Percentiles rank a stretch among this genome's conserved stretches.
phyloP scores from a whole-genome alignment of 1,140 invertebrate species.

The Eumeta japonica region DNA sequence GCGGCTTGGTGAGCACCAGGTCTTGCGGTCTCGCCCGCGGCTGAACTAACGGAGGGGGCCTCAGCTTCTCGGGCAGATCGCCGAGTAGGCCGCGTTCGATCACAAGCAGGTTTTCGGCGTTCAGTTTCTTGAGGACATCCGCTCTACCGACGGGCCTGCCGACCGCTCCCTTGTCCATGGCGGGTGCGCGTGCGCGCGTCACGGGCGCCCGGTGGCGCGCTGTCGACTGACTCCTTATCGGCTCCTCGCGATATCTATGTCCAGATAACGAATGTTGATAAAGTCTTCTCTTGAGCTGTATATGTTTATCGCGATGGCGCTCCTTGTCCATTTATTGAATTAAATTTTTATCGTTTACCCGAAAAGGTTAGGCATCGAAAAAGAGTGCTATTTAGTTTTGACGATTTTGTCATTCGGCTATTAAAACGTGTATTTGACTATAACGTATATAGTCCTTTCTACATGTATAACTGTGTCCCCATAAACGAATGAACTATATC shows the following conservation, averaged over 20 bases:
- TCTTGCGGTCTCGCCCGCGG: constrained; percentile 22
- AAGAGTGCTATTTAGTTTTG: too few species aligned
- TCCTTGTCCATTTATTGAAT: neutral
- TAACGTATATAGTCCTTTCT: too few species aligned
- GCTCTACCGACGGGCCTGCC: constrained; percentile 24
- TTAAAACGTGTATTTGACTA: too few species aligned
- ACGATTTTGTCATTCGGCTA: too few species aligned
- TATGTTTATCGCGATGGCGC: neutral
- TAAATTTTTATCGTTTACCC: too few species aligned
- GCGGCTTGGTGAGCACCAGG: constrained; percentile 25
- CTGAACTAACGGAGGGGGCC: constrained; percentile 21
- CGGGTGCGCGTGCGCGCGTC: constrained; percentile 15
- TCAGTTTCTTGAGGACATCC: constrained; percentile 38
- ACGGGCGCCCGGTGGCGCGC: constrained; percentile 24
- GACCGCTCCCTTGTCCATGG: constrained; percentile 35
- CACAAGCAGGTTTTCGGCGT: constrained; percentile 31
- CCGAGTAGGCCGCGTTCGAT: constrained; percentile 44
- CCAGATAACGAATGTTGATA: constrained; percentile 27
- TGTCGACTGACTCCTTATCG: constrained; percentile 38
- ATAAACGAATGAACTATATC: too few species aligned
- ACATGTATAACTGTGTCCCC: too few species aligned
- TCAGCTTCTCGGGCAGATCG: constrained; percentile 36
- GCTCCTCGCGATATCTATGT: constrained; percentile 19
- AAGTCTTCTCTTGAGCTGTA: too few species aligned
- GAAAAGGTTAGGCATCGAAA: too few species aligned